These are phyloP conservation scores for Clarias platycephalus DNA, from an alignment of 2,797 vertebrate species.

Conservation along the genomic window DNA sequence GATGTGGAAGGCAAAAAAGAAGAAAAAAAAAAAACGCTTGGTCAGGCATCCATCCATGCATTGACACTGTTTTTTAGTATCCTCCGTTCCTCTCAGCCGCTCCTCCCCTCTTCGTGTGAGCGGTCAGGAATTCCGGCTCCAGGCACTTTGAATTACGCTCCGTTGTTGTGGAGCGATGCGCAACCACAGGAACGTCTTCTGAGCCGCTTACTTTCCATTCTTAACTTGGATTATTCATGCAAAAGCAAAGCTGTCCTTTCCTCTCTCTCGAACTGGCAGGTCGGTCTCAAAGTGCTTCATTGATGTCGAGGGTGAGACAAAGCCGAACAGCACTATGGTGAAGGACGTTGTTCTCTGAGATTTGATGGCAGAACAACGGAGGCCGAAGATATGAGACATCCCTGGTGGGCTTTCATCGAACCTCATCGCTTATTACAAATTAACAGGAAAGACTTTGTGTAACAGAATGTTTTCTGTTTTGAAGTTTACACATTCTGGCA, in stretches of 20 bases:
- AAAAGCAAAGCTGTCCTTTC: conserved; percentile 36
- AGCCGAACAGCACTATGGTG: conserved; percentile 33
- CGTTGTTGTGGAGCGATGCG: conserved; percentile 41
- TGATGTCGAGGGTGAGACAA: conserved; percentile 36
- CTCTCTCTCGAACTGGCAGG: conserved; percentile 20
- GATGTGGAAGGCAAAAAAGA: conserved; percentile 21
- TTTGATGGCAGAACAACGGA: conserved; percentile 49
- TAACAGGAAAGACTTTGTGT: conserved; percentile 15
- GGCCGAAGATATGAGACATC: conserved; percentile 41
- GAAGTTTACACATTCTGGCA: too few relatives aligned
- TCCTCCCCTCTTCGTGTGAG: conserved; percentile 23
- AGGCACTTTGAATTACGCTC: conserved; percentile 36
- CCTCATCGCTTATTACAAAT: conserved; percentile 23
- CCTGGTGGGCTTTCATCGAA: conserved; percentile 37
- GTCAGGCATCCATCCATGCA: conserved; percentile 40
- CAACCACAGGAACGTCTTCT: conserved; percentile 47
- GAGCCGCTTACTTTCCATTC: conserved; percentile 36
- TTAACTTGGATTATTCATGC: conserved; percentile 47
- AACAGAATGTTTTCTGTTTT: conserved; percentile 33
- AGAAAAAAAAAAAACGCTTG: conserved; percentile 28
- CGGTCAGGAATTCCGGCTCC: conserved; percentile 49
- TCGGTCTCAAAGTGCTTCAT: conserved; percentile 16
- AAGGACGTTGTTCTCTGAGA: conserved; percentile 43
- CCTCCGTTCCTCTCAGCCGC: conserved; percentile 29
- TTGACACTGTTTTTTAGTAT: conserved; percentile 43